These are phyloP conservation scores for Ernsta delagoae DNA, from an alignment of 2,888 invertebrate genomes.

Conservation along the genomic window DNA sequence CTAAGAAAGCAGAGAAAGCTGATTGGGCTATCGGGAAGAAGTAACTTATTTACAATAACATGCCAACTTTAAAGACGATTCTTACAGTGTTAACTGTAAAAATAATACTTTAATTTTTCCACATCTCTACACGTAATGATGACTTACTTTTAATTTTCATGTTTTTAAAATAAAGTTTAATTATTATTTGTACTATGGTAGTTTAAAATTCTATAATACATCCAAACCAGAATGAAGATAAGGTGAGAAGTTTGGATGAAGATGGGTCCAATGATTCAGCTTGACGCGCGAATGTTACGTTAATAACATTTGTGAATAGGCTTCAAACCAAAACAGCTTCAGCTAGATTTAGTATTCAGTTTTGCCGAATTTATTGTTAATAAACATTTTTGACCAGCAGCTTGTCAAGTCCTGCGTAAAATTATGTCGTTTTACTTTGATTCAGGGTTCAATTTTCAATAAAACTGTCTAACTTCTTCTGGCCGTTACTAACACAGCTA, in stretches of 20 bases:
- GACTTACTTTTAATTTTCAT: slow-evolving; percentile 63
- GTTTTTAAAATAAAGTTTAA: slow-evolving; percentile 65
- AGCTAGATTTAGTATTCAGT: slow-evolving; percentile 38
- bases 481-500: slow-evolving; percentile 43
- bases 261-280: slow-evolving; percentile 58
- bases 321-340: slow-evolving; percentile 42
- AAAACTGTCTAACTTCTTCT: slow-evolving; percentile 47
- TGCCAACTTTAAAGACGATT: slow-evolving; percentile 24
- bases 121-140: slow-evolving; percentile 48
- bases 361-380: slow-evolving; percentile 38
- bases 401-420: slow-evolving; percentile 57
- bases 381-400: slow-evolving; percentile 52
- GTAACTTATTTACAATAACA: slow-evolving; percentile 67
- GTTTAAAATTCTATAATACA: slow-evolving; percentile 53
- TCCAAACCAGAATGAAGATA: slow-evolving; percentile 48
- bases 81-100: slow-evolving; percentile 28
- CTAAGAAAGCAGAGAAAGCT: slow-evolving; percentile 91
- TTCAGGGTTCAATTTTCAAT: slow-evolving; percentile 47
- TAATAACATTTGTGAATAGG: slow-evolving; percentile 39
- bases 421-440: slow-evolving; percentile 42
- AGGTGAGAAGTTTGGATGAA: slow-evolving; percentile 74
- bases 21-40: slow-evolving; percentile 88
- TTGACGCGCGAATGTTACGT: slow-evolving; percentile 45
- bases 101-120: slow-evolving; percentile 51
- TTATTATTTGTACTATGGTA: slow-evolving; percentile 54